Evolutionary conservation across 2,797 vertebrate species (phyloP), one percentile per base, ranked within the genome.

Genomic region (Borostomias antarcticus): DNA sequence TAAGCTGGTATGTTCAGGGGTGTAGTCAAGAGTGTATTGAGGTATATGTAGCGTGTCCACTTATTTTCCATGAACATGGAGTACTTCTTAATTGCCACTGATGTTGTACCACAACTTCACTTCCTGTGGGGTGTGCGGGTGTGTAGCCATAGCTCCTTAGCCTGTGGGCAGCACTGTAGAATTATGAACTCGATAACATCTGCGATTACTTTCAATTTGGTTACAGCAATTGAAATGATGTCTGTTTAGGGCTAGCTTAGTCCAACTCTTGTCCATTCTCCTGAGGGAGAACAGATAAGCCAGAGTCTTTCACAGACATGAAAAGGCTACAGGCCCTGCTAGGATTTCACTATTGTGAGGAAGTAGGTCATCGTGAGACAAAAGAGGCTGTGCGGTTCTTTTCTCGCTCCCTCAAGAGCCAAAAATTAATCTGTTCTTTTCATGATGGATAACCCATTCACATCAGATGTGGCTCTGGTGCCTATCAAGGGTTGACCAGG

Each of bases 1-100:
- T n/a, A 90, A 89, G 86, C 89, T 75, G 89, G 88, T 91, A 75
- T 70, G 85, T 89, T 80, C 66, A 58, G 7, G 23, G 45, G 11
- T 40, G 13, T 21, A 2, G 15, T 13, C 7, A 21, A 26, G 50
- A 21, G 40, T n/a, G n/a, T n/a, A n/a, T n/a, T n/a, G n/a, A n/a
- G n/a, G n/a, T n/a, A n/a, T n/a, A 50, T 0, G n/a, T 9, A 21
- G 47, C 19, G n/a, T 50, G 47, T 50, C n/a, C 47, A 50, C 47
- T 50, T 21, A 50, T 50, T 50, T n/a, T 50, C 47, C n/a, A n/a
- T n/a, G n/a, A n/a, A n/a, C n/a, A n/a, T n/a, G n/a, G n/a, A n/a
- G n/a, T n/a, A n/a, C n/a, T n/a, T n/a, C n/a, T n/a, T n/a, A n/a
- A n/a, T n/a, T n/a, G n/a, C n/a, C n/a, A n/a, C n/a, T n/a, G n/a